Evolutionary conservation across 2,113 vertebrate species (phyloP).

Genomic region (Gasterosteus nipponicus): DNA sequence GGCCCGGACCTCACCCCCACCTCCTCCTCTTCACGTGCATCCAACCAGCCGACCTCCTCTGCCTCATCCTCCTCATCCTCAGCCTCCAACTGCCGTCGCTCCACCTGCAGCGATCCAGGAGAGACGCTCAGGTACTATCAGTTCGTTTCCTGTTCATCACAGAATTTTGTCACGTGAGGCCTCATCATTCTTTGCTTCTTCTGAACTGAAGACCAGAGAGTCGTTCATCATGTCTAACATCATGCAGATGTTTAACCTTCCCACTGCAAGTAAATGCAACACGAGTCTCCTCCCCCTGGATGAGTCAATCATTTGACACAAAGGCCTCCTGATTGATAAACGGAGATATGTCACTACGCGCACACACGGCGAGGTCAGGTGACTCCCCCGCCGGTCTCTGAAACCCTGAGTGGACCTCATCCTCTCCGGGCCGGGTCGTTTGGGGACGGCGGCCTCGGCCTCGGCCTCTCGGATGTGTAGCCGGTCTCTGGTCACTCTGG

Average conservation of each 20-base stretch:
- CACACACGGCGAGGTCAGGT: slow-evolving; percentile 21
- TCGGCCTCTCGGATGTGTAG: slow-evolving; percentile 59
- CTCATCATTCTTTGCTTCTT: too few relatives aligned
- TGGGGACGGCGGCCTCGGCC: too few relatives aligned
- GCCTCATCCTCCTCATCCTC: slow-evolving; percentile 39
- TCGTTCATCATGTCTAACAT: neutral
- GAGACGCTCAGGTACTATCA: slow-evolving; percentile 56
- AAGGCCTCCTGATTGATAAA: slow-evolving; percentile 32
- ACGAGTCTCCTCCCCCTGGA: too few relatives aligned
- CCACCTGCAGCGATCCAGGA: slow-evolving; percentile 69
- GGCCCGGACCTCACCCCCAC: slow-evolving; percentile 56
- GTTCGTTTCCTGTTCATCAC: neutral
- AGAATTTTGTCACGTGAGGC: too few relatives aligned
- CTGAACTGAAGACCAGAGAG: neutral
- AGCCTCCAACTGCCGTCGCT: slow-evolving; percentile 47
- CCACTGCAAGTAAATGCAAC: neutral
- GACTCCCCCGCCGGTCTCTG: neutral
- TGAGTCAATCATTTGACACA: slow-evolving; percentile 19
- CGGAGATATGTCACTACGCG: slow-evolving; percentile 19
- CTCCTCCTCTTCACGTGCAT: slow-evolving; percentile 54
- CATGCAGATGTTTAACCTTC: neutral
- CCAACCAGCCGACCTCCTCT: slow-evolving; percentile 36
- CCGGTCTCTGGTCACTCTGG: slow-evolving; percentile 52
- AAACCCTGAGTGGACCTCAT: too few relatives aligned
- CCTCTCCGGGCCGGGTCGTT: too few relatives aligned